Conservation (phyloP, 2,888 invertebrate genomes). For the Uloborus plumipes region DNA sequence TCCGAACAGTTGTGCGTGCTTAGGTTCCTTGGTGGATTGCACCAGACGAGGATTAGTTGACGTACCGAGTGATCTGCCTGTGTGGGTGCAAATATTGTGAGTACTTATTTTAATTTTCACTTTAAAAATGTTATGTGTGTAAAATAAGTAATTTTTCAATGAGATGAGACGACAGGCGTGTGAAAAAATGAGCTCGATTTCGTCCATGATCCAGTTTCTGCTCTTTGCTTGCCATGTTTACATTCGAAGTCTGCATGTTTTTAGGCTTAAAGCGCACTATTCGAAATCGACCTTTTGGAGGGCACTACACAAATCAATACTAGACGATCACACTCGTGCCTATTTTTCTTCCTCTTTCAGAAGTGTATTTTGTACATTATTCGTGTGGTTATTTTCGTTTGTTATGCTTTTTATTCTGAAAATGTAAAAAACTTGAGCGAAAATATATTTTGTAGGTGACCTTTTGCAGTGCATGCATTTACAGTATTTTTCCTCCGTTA, state of each 20-base stretch:
- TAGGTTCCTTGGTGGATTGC: constrained; percentile 83
- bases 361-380: neutral
- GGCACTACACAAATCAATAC: constrained; percentile 42
- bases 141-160: neutral
- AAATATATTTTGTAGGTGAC: too few species aligned
- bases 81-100: constrained; percentile 84
- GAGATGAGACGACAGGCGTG: neutral
- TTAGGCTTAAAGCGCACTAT: constrained; percentile 34
- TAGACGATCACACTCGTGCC: neutral
- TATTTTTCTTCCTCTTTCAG: neutral
- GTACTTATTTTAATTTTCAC: constrained; percentile 69
- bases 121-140: neutral
- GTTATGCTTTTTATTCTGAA: too few species aligned
- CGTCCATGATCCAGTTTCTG: neutral
- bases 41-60: constrained; percentile 79
- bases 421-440: too few species aligned
- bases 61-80: constrained; percentile 81
- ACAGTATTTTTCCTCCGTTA: too few species aligned
- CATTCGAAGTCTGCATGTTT: constrained; percentile 33
- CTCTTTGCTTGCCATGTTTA: constrained; percentile 37
- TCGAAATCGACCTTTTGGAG: constrained; percentile 42
- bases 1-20: constrained; percentile 77
- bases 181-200: neutral
- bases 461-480: too few species aligned
- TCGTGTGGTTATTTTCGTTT: too few species aligned